Evolutionary conservation across 2,888 invertebrate species (phyloP), one percentile per base, ranked within the genome.

Genomic region (Campoplex capitator): DNA sequence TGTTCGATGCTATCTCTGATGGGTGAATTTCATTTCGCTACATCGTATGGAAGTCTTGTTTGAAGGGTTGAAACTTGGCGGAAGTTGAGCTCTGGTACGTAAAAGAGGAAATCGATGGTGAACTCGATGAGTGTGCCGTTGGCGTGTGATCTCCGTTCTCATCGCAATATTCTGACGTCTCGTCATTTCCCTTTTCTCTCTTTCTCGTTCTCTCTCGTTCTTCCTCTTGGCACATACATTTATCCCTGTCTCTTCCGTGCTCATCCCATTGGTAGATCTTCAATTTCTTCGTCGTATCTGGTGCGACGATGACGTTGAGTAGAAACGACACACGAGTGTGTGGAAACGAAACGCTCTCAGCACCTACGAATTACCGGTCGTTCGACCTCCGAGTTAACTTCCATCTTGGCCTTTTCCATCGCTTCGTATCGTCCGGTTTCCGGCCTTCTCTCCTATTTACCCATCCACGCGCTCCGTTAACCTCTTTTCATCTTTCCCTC

Each of bases 281-380:
- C 71, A 62, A 38, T 42, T 54, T 71, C 70, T 45, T 71, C 48
- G 28, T 32, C 70, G 70, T 71, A 16, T 71, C 28, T 71, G 56
- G 62, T 68, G 68, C 67, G 68, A 71, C 48, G 56, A 71, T 70
- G 62, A 76, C 70, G 56, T 54, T 68, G 81, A 65, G 62, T 48
- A 28, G 38, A 8, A 51, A 58, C 28, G 38, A 83, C 38, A 77
- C 77, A 67, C 51, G 23, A 51, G 68, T 70, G 76, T 83, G 83
- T 70, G 70, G 56, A 77, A 71, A 76, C 83, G 83, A 76, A 76
- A 58, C 58, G 76, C 70, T 76, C 70, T 62, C 75, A 48, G 76
- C 70, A 62, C 83, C 83, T 62, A 70, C 83, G 83, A 83, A 83
- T 83, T 83, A 83, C 83, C 83, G 83, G 83, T 77, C 70, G 76